Evolutionary conservation across 2,888 invertebrate species (phyloP), one percentile per base, ranked within the genome.

Genomic region (Pollenia angustigena): DNA sequence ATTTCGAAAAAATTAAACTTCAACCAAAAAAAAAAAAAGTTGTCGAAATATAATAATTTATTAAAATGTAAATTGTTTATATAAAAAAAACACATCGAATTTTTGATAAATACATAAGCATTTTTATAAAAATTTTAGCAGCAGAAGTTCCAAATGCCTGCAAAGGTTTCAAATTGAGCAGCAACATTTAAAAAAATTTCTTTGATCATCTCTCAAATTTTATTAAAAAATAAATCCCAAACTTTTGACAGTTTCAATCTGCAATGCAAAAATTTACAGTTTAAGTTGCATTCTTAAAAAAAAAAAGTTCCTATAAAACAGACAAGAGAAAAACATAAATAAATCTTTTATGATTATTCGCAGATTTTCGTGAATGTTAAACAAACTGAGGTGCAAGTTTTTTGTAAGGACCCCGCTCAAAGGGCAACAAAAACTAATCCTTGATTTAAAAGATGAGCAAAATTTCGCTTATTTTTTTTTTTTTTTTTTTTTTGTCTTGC

Each of bases 271-370:
- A 84, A 81, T 76, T 60, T 72, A 44, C 71, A 76, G 54, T 58
- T 79, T 62, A 16, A 12, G 54, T 60, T 50, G 56, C 74, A 52
- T 56, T 58, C 23, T 12, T 10, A 42, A 12, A 48, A 18, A 32
- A 18, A 52, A 16, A 14, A 16, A 10, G 8, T 56, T 66, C 48
- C 32, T 32, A 6, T 32, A 60, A 62, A 83, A 72, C 23, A 72
- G 72, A 60, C 50, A 71, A 60, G 60, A 42, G 62, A 50, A 46
- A 78, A 56, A 44, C 60, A 76, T 62, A 86, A 85, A 88, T 87
- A 88, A 88, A 88, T 88, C 81, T 87, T 85, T 69, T 76, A 74
- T 85, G 87, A 83, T 85, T 85, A 79, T 85, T 69, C 84, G 80
- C 72, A 74, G 85, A 83, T 69, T 69, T 88, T 74, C 62, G 32